phyloP scores from a whole-genome alignment of 2,888 invertebrate species.

The Barypeithes pellucidus region DNA sequence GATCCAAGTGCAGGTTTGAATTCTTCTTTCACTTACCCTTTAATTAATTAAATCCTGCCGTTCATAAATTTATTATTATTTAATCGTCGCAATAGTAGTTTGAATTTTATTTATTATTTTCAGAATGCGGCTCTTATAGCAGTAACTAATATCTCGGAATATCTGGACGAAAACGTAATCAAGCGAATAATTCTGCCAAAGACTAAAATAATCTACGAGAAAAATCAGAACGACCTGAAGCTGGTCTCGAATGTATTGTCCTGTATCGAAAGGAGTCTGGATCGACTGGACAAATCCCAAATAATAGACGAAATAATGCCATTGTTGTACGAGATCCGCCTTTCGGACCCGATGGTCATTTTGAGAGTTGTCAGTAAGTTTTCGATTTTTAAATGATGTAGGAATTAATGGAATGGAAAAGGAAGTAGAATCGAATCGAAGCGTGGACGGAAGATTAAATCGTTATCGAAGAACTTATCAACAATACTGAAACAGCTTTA shows the following conservation, averaged over 20 bases:
- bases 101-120: too few relatives aligned
- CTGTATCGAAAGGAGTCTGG: slow-evolving; percentile 86
- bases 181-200: slow-evolving; percentile 87
- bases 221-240: slow-evolving; percentile 85
- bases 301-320: slow-evolving; percentile 94
- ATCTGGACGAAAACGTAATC: slow-evolving; percentile 87
- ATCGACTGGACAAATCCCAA: slow-evolving; percentile 88
- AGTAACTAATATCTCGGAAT: slow-evolving; percentile 88
- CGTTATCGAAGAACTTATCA: too few relatives aligned
- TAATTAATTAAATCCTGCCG: too few relatives aligned
- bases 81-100: too few relatives aligned
- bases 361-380: slow-evolving; percentile 94
- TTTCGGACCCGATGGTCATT: slow-evolving; percentile 91
- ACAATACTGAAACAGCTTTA: too few relatives aligned
- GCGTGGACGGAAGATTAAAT: too few relatives aligned
- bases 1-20: slow-evolving; percentile 88
- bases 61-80: too few relatives aligned
- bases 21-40: too few relatives aligned
- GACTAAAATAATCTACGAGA: slow-evolving; percentile 86
- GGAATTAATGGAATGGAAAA: too few relatives aligned
- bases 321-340: slow-evolving; percentile 87
- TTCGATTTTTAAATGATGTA: not conserved
- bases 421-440: too few relatives aligned
- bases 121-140: slow-evolving; percentile 93
- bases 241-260: slow-evolving; percentile 85